These are phyloP conservation scores for Umimayanthus chanpuru DNA, from an alignment of 92 coral and sea anemone genomes.

Conservation along the genomic window DNA sequence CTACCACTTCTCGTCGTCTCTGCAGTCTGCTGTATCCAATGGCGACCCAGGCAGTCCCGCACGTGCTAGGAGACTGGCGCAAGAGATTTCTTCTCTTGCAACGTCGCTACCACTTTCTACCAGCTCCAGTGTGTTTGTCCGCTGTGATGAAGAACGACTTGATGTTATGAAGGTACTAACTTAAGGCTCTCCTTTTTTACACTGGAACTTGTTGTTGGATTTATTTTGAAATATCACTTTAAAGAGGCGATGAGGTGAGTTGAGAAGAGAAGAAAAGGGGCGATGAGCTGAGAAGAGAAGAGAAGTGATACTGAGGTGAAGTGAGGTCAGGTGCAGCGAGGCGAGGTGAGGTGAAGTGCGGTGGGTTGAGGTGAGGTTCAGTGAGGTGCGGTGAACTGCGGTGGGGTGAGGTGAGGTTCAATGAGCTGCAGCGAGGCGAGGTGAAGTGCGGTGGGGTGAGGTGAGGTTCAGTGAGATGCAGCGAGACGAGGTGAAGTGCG, in stretches of 20 bases:
- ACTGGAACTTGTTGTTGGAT: neutral
- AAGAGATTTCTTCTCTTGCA: constrained; percentile 96
- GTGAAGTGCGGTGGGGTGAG: too few species aligned
- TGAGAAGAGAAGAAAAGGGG: neutral
- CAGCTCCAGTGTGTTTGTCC: constrained; percentile 97
- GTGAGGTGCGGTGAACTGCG: neutral
- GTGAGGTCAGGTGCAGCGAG: neutral
- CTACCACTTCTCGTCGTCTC: constrained; percentile 89
- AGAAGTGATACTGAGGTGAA: neutral
- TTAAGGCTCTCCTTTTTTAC: neutral
- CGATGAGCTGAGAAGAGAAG: neutral
- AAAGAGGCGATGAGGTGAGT: neutral
- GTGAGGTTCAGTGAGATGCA: too few species aligned
- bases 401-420: too few species aligned
- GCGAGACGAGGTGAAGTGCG: too few species aligned
- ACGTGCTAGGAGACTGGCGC: constrained; percentile 95
- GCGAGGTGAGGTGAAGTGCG: neutral
- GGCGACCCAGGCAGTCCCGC: constrained; percentile 90
- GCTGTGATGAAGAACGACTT: constrained; percentile 96
- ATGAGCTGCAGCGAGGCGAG: too few species aligned
- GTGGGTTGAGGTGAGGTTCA: neutral
- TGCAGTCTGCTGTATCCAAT: constrained; percentile 85
- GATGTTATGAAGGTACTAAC: constrained; percentile 94
- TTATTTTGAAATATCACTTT: too few species aligned
- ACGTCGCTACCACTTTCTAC: constrained; percentile 95